A percentile compares a stretch with the other conserved stretches of the same genome.
Conservation (phyloP, 2,113 vertebrate genomes). For the Cariama cristata region DNA sequence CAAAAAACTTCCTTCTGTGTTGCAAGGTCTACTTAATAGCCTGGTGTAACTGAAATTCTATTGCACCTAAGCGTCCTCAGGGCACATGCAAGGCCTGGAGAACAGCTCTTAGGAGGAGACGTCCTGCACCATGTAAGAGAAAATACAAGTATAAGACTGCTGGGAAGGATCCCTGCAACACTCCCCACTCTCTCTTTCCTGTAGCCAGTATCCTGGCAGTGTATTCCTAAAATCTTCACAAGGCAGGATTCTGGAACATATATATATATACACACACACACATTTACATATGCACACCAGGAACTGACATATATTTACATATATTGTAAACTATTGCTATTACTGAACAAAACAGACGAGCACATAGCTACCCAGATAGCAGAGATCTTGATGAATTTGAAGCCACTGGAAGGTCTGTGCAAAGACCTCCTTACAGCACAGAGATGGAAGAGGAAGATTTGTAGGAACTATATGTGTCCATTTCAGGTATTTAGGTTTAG, state of each 20-base stretch:
- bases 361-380: not conserved
- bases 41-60: not conserved
- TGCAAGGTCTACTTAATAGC: not conserved
- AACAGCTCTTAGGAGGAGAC: not conserved
- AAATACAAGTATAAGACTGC: not conserved
- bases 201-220: not conserved
- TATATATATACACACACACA: fast-evolving
- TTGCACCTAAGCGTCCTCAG: not conserved
- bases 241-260: not conserved
- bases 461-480: not conserved
- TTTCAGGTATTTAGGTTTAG: not conserved
- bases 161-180: not conserved
- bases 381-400: not conserved
- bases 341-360: not conserved
- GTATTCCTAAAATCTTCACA: not conserved
- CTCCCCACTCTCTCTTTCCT: not conserved
- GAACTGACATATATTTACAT: not conserved
- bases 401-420: not conserved
- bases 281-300: not conserved
- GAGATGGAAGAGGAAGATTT: not conserved
- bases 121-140: not conserved
- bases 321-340: not conserved
- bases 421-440: not conserved
- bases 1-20: not conserved
- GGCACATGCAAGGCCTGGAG: not conserved